Evolutionary conservation across 2,797 vertebrate species (phyloP).

Genomic region (Fistularia commersonii): DNA sequence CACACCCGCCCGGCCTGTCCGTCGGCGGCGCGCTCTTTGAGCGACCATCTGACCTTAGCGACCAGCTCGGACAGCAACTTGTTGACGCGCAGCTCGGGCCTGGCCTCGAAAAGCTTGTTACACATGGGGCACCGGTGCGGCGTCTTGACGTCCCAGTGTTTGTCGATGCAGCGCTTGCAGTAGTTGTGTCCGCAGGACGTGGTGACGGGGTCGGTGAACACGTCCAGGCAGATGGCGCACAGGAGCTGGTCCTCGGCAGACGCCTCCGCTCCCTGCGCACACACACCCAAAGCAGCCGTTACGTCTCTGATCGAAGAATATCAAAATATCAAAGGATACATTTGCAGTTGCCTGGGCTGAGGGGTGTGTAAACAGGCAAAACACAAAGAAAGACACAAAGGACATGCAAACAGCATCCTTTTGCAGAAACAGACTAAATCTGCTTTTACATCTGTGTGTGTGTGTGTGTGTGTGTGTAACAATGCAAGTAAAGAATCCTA

Average conservation of each 20-base stretch:
- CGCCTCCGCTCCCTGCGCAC: no score
- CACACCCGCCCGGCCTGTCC: conserved; percentile 33
- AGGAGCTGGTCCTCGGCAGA: conserved; percentile 40
- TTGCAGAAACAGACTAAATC: no score
- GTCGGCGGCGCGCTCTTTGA: neutral
- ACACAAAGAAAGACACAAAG: no score
- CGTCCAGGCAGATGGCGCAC: conserved; percentile 52
- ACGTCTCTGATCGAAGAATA: no score
- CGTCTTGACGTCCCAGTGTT: conserved; percentile 33
- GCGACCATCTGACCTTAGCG: conserved; percentile 38
- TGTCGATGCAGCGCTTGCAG: conserved; percentile 43
- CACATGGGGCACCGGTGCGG: conserved; percentile 46
- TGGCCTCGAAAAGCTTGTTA: conserved; percentile 29
- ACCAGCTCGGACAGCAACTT: conserved; percentile 43
- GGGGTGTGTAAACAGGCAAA: no score
- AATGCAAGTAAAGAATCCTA: no score
- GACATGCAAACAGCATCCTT: no score
- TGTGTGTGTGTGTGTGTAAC: no score
- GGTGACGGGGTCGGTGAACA: conserved; percentile 51
- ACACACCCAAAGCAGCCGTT: no score
- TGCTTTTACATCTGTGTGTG: no score
- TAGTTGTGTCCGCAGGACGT: conserved; percentile 62
- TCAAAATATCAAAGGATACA: no score
- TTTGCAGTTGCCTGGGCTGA: no score
- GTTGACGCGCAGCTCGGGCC: conserved; percentile 43